These are phyloP conservation scores for Campodea augens DNA, from an alignment of 1,140 invertebrate genomes.

Conservation along the genomic window DNA sequence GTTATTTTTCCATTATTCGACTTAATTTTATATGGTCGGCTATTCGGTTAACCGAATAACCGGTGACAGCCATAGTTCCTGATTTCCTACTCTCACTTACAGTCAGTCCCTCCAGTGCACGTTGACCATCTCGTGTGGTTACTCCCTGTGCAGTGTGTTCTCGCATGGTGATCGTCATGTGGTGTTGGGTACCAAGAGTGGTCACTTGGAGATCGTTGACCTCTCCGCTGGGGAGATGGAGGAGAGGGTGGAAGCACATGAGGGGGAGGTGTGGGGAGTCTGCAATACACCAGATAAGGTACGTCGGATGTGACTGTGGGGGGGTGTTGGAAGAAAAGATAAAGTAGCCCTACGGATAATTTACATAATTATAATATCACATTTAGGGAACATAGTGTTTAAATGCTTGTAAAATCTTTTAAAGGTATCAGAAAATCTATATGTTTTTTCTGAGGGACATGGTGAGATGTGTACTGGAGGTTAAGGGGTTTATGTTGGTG, in stretches of 20 bases:
- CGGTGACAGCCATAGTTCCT: neutral
- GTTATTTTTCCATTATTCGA: conserved; percentile 5
- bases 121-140: conserved; percentile 49
- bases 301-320: too few relatives aligned
- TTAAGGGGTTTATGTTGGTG: too few relatives aligned
- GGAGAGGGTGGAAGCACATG: conserved; percentile 60
- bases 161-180: conserved; percentile 81
- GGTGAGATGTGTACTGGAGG: too few relatives aligned
- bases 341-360: conserved; percentile 1
- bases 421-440: conserved; percentile 8
- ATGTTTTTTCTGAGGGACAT: too few relatives aligned
- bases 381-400: neutral
- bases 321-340: conserved; percentile 38
- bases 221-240: conserved; percentile 56
- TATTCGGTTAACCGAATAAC: too few relatives aligned
- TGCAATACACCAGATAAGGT: too few relatives aligned
- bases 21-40: too few relatives aligned
- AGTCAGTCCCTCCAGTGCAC: conserved; percentile 58
- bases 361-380: neutral
- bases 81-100: conserved; percentile 14
- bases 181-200: conserved; percentile 70
- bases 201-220: conserved; percentile 70
- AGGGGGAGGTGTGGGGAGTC: conserved; percentile 55
- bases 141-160: conserved; percentile 56
- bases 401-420: neutral